These are phyloP conservation scores for Brachyalestes nurse DNA, from an alignment of 2,797 vertebrate species.

Conservation along the genomic window DNA sequence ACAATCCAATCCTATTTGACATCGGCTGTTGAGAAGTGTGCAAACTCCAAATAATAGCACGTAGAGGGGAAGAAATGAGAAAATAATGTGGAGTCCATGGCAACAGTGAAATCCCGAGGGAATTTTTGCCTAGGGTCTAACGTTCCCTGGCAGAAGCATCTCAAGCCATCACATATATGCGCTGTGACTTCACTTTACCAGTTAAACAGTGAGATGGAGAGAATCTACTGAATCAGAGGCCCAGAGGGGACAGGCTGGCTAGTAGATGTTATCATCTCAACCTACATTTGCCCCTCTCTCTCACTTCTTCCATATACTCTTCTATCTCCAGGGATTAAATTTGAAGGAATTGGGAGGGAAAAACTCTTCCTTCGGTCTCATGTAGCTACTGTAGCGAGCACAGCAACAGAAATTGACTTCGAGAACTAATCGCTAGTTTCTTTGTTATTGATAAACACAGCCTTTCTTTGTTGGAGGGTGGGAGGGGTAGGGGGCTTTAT, in stretches of 20 bases:
- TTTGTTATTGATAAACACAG: too few species aligned
- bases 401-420: neutral
- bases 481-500: too few species aligned
- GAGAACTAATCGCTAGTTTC: neutral
- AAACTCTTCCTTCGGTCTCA: neutral
- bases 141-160: constrained; percentile 34
- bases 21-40: constrained; percentile 19
- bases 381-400: neutral
- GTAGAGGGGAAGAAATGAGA: constrained; percentile 12
- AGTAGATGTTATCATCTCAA: constrained; percentile 32
- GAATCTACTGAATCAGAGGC: constrained; percentile 18
- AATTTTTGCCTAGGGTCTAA: constrained; percentile 28
- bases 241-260: constrained; percentile 26
- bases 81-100: constrained; percentile 40
- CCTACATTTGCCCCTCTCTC: neutral
- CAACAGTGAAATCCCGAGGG: constrained; percentile 44
- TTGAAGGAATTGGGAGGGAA: neutral
- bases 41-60: constrained; percentile 39
- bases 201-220: constrained; percentile 30
- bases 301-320: constrained; percentile 15
- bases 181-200: constrained; percentile 15
- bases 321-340: constrained; percentile 1
- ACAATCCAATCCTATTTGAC: constrained; percentile 5
- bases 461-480: too few species aligned
- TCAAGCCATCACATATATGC: constrained; percentile 8